Evolutionary conservation across 2,113 vertebrate species (phyloP).

Genomic region (Pelobates fuscus): DNA sequence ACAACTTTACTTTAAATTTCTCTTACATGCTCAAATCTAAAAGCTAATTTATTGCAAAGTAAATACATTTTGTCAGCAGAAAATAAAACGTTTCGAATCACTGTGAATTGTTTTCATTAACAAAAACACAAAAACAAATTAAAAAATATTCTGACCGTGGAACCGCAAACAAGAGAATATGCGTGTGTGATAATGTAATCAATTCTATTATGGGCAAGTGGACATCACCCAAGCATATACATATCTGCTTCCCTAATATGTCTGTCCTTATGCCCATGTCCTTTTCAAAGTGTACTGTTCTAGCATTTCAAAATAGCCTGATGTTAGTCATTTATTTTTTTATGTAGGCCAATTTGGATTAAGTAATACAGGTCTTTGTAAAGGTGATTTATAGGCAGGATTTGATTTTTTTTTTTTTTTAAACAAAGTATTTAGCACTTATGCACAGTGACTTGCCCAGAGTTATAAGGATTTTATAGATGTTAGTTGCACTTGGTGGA

Average conservation of each 20-base stretch:
- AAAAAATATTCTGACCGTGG: constrained; percentile 30
- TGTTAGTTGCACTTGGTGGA: too few species aligned
- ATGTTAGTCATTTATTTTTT: constrained; percentile 49
- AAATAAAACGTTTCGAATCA: not conserved
- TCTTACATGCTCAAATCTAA: not conserved
- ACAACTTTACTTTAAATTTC: constrained; percentile 1
- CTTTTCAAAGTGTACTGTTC: constrained; percentile 38
- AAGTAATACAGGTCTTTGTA: constrained; percentile 44
- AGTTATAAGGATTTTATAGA: too few species aligned
- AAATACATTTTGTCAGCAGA: not conserved
- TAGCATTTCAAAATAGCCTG: constrained; percentile 41
- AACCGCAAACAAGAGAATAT: constrained; percentile 12
- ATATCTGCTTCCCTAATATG: constrained; percentile 35
- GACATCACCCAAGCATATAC: not conserved
- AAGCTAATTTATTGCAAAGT: not conserved
- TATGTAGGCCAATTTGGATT: constrained; percentile 41
- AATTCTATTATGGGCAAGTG: constrained; percentile 10
- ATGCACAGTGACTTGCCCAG: constrained; percentile 1
- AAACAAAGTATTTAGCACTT: constrained; percentile 39
- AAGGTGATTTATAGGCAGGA: constrained; percentile 39
- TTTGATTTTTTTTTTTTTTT: constrained; percentile 43
- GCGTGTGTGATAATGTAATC: constrained; percentile 17
- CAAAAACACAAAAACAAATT: constrained; percentile 25
- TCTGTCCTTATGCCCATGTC: constrained; percentile 20
- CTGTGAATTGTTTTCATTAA: constrained; percentile 13